Conservation (phyloP, 2,113 vertebrate species). For the Rhea americana region DNA sequence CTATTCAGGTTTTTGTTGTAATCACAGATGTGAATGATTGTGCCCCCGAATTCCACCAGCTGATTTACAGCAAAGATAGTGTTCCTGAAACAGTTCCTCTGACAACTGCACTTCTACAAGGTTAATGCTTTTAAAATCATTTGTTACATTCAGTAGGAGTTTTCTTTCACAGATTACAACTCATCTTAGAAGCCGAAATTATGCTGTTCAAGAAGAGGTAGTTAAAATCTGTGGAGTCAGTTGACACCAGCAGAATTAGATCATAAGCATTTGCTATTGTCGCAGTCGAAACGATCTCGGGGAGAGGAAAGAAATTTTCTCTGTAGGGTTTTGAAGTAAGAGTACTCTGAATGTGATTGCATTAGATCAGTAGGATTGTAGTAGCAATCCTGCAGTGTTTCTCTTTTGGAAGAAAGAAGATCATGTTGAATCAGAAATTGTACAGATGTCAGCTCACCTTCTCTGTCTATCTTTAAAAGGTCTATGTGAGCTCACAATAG, state of each 20-base stretch:
- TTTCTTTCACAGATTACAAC: background rate
- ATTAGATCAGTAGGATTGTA: background rate
- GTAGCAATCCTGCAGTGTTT: background rate
- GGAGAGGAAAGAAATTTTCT: background rate
- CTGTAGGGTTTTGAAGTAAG: background rate
- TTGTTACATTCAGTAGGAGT: background rate
- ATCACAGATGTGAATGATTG: slow-evolving; percentile 89
- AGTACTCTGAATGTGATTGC: background rate
- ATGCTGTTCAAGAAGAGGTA: background rate
- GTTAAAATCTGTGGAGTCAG: background rate
- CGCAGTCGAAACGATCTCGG: background rate
- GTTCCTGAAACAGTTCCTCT: slow-evolving; percentile 87
- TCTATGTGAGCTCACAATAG: background rate
- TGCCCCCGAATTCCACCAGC: slow-evolving; percentile 86
- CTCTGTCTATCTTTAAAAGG: background rate
- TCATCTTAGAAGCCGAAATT: slow-evolving; percentile 4
- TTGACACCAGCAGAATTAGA: background rate
- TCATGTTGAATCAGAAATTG: background rate
- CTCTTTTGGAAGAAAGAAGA: background rate
- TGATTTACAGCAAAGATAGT: slow-evolving; percentile 85
- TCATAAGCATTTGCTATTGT: background rate
- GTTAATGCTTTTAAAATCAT: slow-evolving; percentile 66
- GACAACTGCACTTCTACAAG: slow-evolving; percentile 88
- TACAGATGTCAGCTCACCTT: background rate
- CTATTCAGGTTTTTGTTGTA: slow-evolving; percentile 80